phyloP scores from a whole-genome alignment of 2,113 vertebrate species.

The Solenodon paradoxus region DNA sequence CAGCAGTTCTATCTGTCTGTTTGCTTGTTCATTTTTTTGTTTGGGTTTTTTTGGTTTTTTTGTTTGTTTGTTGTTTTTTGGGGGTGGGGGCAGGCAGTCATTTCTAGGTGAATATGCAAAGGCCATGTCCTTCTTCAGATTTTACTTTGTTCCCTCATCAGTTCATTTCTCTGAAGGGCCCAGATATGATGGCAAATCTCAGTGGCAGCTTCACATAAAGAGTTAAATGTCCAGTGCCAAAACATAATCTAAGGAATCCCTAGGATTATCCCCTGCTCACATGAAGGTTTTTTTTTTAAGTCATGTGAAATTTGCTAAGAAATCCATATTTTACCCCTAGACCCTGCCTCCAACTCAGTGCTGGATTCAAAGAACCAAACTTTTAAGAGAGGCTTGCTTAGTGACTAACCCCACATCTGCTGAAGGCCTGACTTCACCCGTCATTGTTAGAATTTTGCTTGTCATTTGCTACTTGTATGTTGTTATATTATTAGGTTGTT shows the following conservation, averaged over 20 bases:
- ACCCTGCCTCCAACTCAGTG: background rate
- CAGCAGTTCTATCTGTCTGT: too few species aligned
- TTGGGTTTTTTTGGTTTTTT: background rate
- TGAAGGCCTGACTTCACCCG: background rate
- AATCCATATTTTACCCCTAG: background rate
- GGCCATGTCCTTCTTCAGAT: background rate
- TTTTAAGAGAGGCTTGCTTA: background rate
- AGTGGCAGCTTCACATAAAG: fast-evolving
- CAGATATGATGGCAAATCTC: background rate
- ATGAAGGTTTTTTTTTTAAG: background rate
- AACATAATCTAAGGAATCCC: background rate
- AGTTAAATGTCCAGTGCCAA: background rate
- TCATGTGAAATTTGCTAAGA: background rate
- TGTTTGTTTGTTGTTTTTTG: too few species aligned
- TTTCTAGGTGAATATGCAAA: background rate
- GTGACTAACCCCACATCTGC: background rate
- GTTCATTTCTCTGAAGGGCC: background rate
- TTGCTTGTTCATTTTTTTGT: too few species aligned
- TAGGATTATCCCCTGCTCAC: background rate
- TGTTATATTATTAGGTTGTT: background rate
- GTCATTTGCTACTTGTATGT: background rate
- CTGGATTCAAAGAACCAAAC: background rate
- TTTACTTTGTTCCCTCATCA: background rate
- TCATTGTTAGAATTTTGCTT: background rate
- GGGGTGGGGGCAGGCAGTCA: too few species aligned